Percentiles rank a stretch among this genome's conserved stretches.
Conservation (phyloP, 1,140 invertebrate genomes). For the Aphis craccivora region DNA sequence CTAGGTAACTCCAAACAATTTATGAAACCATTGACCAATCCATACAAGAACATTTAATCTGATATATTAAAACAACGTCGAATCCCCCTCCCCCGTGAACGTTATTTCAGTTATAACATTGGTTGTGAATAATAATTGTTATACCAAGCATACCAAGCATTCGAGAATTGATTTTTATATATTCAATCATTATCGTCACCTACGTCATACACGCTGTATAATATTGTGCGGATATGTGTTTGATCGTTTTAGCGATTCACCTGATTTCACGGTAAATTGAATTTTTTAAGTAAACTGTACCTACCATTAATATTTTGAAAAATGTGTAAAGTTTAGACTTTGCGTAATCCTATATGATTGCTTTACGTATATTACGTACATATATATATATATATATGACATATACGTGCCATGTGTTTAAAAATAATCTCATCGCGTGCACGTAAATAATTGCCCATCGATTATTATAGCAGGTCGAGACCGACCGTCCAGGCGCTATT, state of each 20-base stretch:
- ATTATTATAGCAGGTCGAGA: neutral
- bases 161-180: neutral
- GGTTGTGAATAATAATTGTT: neutral
- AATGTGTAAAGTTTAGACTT: slow-evolving; percentile 9
- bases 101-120: neutral
- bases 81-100: neutral
- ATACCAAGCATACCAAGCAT: neutral
- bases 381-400: neutral
- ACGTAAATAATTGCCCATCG: neutral
- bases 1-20: too few species aligned
- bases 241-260: neutral
- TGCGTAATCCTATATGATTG: slow-evolving; percentile 1
- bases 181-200: neutral
- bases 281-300: neutral
- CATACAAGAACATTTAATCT: too few species aligned
- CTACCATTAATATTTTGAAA: neutral
- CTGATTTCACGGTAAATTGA: neutral
- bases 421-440: neutral
- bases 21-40: too few species aligned
- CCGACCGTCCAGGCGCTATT: neutral
- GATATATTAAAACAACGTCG: neutral
- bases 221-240: neutral
- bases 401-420: slow-evolving; percentile 10
- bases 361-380: neutral
- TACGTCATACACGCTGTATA: neutral